A percentile compares a stretch with the other conserved stretches of the same genome.
These are phyloP conservation scores for Ptychobarbus kaznakovi DNA, from an alignment of 2,797 vertebrate species.

Conservation along the genomic window DNA sequence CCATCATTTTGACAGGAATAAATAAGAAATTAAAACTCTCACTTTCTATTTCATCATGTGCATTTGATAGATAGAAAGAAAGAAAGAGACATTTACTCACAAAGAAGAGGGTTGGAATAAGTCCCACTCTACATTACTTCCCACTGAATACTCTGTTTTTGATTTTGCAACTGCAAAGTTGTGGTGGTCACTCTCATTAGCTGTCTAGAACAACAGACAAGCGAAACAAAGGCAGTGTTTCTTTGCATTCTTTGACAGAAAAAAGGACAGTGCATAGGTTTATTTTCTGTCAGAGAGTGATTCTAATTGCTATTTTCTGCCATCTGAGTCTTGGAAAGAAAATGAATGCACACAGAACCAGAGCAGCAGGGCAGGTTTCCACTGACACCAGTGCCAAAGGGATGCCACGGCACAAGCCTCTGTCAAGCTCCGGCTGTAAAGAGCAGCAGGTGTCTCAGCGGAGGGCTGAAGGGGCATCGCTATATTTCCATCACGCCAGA, in stretches of 20 bases:
- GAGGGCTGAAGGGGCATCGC: conserved; percentile 22
- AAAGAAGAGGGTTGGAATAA: not conserved
- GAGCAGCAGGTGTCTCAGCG: conserved; percentile 37
- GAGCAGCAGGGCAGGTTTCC: conserved; percentile 19
- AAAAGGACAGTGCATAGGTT: not conserved
- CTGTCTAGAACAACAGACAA: not conserved
- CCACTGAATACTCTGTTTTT: not conserved
- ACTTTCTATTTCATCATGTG: not conserved
- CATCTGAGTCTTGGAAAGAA: conserved; percentile 12
- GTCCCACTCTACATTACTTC: not conserved
- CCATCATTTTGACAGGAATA: not conserved
- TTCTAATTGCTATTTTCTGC: conserved; percentile 23
- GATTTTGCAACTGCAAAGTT: not conserved
- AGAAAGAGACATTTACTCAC: not conserved
- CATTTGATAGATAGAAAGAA: not conserved
- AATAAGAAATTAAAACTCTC: not conserved
- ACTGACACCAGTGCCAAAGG: conserved; percentile 28
- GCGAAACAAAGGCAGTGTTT: not conserved
- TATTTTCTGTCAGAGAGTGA: conserved; percentile 3
- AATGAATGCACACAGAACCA: not conserved
- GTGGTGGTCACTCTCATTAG: not conserved
- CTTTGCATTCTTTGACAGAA: not conserved
- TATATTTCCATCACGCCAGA: conserved; percentile 35
- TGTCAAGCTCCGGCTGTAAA: conserved; percentile 36
- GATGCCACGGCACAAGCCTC: conserved; percentile 3